Conservation (phyloP, 1,140 invertebrate species). For the Aphelinus certus region DNA sequence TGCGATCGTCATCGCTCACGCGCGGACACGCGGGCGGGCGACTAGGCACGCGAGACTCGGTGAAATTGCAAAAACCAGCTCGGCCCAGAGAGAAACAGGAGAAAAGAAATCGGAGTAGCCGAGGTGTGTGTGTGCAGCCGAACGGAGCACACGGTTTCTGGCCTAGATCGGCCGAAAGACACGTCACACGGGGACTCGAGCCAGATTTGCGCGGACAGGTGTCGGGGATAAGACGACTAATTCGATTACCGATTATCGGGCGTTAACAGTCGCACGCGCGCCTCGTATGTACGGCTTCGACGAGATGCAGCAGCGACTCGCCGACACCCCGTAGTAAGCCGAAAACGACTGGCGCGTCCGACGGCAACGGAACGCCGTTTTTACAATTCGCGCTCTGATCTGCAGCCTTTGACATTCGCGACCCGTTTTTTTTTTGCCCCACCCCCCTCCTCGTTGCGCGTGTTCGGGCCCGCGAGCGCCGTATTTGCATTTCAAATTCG, state of each 20-base stretch:
- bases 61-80: no score
- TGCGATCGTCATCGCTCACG: no score
- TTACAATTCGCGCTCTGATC: conserved; percentile 2
- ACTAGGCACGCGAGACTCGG: no score
- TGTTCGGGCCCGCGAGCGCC: not conserved
- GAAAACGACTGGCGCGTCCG: no score
- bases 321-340: no score
- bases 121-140: not conserved
- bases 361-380: not conserved
- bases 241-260: conserved; percentile 47
- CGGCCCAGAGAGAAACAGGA: no score
- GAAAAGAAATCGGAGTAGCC: no score
- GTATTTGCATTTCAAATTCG: conserved; percentile 32
- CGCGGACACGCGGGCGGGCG: no score
- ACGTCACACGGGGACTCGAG: not conserved
- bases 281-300: conserved; percentile 39
- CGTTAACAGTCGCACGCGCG: conserved; percentile 34
- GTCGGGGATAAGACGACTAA: conserved; percentile 42
- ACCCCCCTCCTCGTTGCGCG: not conserved
- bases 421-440: not conserved
- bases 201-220: conserved; percentile 29
- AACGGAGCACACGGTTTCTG: not conserved
- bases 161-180: conserved; percentile 17
- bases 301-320: not conserved
- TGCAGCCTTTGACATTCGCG: conserved; percentile 4